Base-by-base conservation (phyloP, 2,888 invertebrate genomes). In the Oligia latruncula region DNA sequence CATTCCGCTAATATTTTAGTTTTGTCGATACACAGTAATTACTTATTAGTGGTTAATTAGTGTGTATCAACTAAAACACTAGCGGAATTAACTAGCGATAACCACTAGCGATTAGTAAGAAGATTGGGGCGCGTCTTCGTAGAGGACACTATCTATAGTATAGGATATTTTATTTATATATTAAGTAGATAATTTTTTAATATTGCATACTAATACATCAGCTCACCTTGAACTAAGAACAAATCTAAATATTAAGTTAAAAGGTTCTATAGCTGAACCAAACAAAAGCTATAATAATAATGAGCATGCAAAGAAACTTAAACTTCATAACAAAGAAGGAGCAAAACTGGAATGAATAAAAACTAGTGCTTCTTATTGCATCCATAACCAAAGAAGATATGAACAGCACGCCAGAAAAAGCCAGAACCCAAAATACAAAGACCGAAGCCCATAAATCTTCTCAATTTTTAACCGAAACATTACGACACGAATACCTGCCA, bases 401-500 rank as follows among this genome's bases (percentile, higher is more conserved):
- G 17, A 29, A 40, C 20, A 23, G n/a, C 67, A 55, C 1, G 11
- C 23, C 13, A 55, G 15, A 46, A 43, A 55, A 60, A 29, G 8
- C 6, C 58, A 71, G 0, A 67, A 77, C 6, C 9, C 2, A 58
- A 23, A 67, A 65, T 17, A 23, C 35, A 52, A 15, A 0, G 40
- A 35, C 23, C 2, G 6, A 46, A 15, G 49, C 17, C 40, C 6
- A 62, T 86, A 82, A 83, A 86, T 72, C 40, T 73, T 60, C 64
- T 40, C 20, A 40, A 67, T 35, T 73, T 85, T 77, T 67, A n/a
- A 83, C 52, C 40, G 60, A 86, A 83, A 72, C 71, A 86, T 83
- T 84, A 70, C 66, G 70, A 87, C 87, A 85, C 86, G 67, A 64
- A 71, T 77, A 72, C 80, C 88, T 85, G 88, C 85, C 49, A 78